These are phyloP conservation scores for Palythoa grandiflora DNA, from an alignment of 92 coral and sea anemone species.

Conservation along the genomic window DNA sequence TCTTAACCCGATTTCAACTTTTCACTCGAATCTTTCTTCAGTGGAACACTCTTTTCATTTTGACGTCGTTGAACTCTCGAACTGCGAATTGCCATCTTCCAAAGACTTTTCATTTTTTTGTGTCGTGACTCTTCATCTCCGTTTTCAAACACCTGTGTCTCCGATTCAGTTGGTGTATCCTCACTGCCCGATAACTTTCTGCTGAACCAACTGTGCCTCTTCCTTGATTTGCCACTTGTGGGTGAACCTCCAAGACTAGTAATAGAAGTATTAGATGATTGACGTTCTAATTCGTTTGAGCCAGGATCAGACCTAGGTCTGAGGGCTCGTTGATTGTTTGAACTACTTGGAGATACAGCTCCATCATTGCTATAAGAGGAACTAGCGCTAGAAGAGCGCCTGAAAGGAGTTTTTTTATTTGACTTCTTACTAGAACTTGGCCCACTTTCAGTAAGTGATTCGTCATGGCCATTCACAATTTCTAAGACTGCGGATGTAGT, in stretches of 20 bases:
- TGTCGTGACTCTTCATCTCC: slow-evolving; percentile 75
- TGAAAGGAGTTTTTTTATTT: not conserved
- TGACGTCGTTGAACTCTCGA: slow-evolving; percentile 51
- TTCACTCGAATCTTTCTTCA: slow-evolving; percentile 48
- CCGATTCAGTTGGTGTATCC: slow-evolving; percentile 69
- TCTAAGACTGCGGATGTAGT: not conserved
- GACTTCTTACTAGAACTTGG: not conserved
- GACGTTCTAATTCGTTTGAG: not conserved
- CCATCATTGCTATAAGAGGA: not conserved
- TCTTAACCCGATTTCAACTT: slow-evolving; percentile 65
- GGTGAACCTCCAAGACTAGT: slow-evolving; percentile 48
- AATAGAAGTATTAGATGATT: not conserved
- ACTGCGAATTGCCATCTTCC: slow-evolving; percentile 81
- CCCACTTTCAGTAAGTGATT: slow-evolving; percentile 18
- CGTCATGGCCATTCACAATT: not conserved
- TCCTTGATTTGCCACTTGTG: slow-evolving; percentile 63
- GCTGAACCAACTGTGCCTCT: slow-evolving; percentile 80
- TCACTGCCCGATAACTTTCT: slow-evolving; percentile 48
- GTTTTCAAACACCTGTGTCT: slow-evolving; percentile 47
- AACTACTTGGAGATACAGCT: not conserved
- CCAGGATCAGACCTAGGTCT: slow-evolving; percentile 38
- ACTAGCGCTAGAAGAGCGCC: slow-evolving; percentile 23
- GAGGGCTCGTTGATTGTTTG: not conserved
- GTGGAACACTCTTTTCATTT: not conserved
- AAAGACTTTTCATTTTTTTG: slow-evolving; percentile 77